Evolutionary conservation across 2,797 vertebrate species (phyloP), one percentile per base, ranked within the genome.

Genomic region (Labeo calbasu): DNA sequence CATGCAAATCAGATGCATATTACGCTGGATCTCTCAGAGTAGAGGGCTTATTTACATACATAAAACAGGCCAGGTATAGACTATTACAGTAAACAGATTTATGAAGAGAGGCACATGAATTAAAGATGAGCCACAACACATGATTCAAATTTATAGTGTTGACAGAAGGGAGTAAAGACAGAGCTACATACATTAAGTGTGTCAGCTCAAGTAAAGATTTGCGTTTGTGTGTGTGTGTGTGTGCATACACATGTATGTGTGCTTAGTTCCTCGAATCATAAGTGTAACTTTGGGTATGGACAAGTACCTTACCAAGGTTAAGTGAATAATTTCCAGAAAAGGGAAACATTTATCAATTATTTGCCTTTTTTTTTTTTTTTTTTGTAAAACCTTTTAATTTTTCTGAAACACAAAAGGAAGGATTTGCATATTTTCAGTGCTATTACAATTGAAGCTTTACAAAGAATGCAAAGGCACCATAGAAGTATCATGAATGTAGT

Each of bases 1-100:
- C 68, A 69, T 83, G 86, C 81, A 88, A 94, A 92, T 93, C 85
- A 93, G 89, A 94, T 92, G 88, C 88, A 92, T 89, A 93, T 93
- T 92, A 89, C 75, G 76, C 66, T 87, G 86, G 88, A 92, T 82
- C 79, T 83, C 84, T 89, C 73, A 84, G 77, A 87, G 85, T 71
- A 25, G 57, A 82, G 85, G 85, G 85, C 86, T 94, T 88, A 94
- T 94, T 94, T 93, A 88, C 92, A 93, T 91, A 86, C 82, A 86
- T 86, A 89, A 89, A 92, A 88, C 89, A 91, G 89, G 88, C 81
- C 87, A 92, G 88, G 88, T 89, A 91, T 86, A 55, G 82, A 84
- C 85, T 83, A 86, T 90, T 90, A 88, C 86, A 84, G 90, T 85
- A 91, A 92, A 91, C 84, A 90, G 90, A 92, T 93, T 92, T 89